Conservation (phyloP, 2,113 vertebrate genomes). For the Gambusia affinis region DNA sequence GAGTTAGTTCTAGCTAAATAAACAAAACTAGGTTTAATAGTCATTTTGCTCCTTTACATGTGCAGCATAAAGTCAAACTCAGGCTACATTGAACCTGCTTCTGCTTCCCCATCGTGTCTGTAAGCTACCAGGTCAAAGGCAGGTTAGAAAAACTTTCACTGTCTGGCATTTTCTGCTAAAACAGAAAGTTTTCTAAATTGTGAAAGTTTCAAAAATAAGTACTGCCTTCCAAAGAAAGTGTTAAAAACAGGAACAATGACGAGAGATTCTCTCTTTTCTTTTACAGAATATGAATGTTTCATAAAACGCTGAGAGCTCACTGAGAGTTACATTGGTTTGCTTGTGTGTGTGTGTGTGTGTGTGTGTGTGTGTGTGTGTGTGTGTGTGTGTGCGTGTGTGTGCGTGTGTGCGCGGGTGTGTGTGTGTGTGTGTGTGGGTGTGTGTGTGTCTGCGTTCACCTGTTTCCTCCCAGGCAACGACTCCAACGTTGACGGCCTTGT, state of each 20-base stretch:
- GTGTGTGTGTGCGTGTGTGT: not conserved
- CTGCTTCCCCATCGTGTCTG: conserved; percentile 44
- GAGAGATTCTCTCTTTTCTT: conserved; percentile 19
- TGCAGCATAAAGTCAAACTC: conserved; percentile 17
- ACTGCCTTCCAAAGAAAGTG: not conserved
- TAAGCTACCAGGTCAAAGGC: not conserved
- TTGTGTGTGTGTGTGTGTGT: not conserved
- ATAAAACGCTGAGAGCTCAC: conserved; percentile 2
- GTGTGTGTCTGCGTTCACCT: not conserved
- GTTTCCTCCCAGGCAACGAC: conserved; percentile 86
- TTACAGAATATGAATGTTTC: conserved; percentile 17
- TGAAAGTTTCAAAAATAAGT: conserved; percentile 12
- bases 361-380: too few relatives aligned
- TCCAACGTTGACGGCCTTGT: conserved; percentile 94
- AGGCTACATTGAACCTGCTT: conserved; percentile 47
- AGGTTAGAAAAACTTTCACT: conserved; percentile 21
- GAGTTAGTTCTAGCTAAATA: too few relatives aligned
- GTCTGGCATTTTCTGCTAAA: not conserved
- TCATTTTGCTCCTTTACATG: conserved; percentile 9
- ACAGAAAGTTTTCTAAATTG: conserved; percentile 22
- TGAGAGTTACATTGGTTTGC: not conserved
- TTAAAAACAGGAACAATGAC: conserved; percentile 2
- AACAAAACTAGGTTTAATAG: too few relatives aligned
- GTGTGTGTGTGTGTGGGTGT: too few relatives aligned
- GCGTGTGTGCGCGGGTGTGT: too few relatives aligned